phyloP scores from a whole-genome alignment of 2,888 invertebrate genomes.

The Platynereis dumerilii region DNA sequence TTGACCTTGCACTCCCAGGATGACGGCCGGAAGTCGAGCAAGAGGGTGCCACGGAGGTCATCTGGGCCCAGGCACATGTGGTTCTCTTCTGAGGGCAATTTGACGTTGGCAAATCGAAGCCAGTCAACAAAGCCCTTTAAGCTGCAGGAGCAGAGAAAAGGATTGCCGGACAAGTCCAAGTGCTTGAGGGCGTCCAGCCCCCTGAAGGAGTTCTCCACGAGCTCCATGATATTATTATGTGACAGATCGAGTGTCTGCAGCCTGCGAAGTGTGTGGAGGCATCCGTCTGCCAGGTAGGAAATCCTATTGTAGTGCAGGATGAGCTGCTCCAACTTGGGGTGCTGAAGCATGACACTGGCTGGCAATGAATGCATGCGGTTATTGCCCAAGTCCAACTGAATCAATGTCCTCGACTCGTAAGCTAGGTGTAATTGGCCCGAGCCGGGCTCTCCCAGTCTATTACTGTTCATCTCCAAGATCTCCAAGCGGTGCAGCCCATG shows the following conservation, averaged over 20 bases:
- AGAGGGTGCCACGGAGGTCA: slow-evolving; percentile 1
- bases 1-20: slow-evolving; percentile 20
- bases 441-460: slow-evolving; percentile 16
- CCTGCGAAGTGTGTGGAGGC: slow-evolving; percentile 2
- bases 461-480: slow-evolving; percentile 21
- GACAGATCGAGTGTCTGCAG: slow-evolving; percentile 18
- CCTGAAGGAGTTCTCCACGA: slow-evolving; percentile 12
- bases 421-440: slow-evolving; percentile 13
- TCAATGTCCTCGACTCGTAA: slow-evolving; percentile 3
- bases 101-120: slow-evolving; percentile 14
- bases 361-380: slow-evolving; percentile 18
- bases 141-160: slow-evolving; percentile 19
- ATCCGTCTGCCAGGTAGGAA: slow-evolving; percentile 9
- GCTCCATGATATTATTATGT: slow-evolving; percentile 24
- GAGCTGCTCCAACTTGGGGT: slow-evolving; percentile 14
- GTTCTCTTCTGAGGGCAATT: slow-evolving; percentile 15
- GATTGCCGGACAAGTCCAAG: slow-evolving; percentile 20
- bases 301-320: slow-evolving; percentile 24
- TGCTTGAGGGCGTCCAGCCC: slow-evolving; percentile 10
- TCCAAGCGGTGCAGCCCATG: slow-evolving; percentile 19
- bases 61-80: slow-evolving; percentile 19
- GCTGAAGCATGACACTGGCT: background rate
- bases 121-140: slow-evolving; percentile 21
- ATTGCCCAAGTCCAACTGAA: slow-evolving; percentile 16
- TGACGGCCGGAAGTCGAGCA: slow-evolving; percentile 9